Evolutionary conservation across 1,140 invertebrate genomes (phyloP).

Genomic region (Dysdera silvatica): DNA sequence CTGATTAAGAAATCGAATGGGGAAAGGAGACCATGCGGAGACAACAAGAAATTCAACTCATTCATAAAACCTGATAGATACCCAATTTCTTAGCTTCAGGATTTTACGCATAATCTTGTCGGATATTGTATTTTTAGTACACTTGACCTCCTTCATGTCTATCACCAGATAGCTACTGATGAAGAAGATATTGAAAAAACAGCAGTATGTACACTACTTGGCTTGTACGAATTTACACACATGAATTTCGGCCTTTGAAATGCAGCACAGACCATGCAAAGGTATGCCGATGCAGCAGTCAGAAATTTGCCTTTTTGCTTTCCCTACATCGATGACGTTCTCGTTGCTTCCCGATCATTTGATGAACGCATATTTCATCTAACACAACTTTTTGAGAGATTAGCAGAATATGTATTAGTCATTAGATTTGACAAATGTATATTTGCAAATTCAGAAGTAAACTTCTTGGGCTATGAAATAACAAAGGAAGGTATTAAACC

Average conservation of each 20-base stretch:
- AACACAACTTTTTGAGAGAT: background rate
- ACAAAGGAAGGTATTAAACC: background rate
- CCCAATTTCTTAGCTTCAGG: constrained; percentile 38
- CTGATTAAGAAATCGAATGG: constrained; percentile 43
- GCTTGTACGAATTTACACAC: constrained; percentile 29
- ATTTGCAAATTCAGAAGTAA: background rate
- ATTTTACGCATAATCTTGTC: constrained; percentile 10
- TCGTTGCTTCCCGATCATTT: background rate
- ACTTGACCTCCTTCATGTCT: constrained; percentile 27
- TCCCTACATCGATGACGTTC: background rate
- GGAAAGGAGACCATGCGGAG: constrained; percentile 42
- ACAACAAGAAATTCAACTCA: constrained; percentile 46
- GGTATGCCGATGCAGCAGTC: constrained; percentile 23
- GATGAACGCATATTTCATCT: background rate
- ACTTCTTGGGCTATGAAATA: background rate
- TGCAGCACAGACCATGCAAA: constrained; percentile 34
- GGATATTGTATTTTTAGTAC: constrained; percentile 16
- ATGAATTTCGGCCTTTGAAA: constrained; percentile 38
- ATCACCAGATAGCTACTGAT: constrained; percentile 29
- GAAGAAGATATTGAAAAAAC: constrained; percentile 22
- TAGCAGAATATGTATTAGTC: background rate
- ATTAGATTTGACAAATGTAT: background rate
- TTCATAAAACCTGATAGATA: constrained; percentile 43
- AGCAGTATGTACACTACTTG: constrained; percentile 31
- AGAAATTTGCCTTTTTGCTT: background rate